Base-by-base conservation (phyloP, 2,888 invertebrate genomes). In the Girardia tigrina region DNA sequence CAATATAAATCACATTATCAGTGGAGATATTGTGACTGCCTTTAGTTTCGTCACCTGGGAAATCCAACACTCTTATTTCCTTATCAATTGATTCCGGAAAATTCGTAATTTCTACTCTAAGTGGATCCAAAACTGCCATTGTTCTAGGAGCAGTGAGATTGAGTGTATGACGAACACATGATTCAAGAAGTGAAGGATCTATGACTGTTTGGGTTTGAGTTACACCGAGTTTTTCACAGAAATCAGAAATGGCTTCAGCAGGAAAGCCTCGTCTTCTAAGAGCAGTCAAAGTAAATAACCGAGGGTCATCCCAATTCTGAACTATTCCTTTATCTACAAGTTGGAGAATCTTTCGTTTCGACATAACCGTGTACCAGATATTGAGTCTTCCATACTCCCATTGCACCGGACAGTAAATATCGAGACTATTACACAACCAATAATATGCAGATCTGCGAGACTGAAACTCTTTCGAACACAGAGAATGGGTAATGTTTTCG, bases 311-410 rank as follows among this genome's bases (percentile, higher is more conserved):
- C 94, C 94, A 95, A 84, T 93, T 91, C 83, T 88, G 88, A 1
- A 97, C 94, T 82, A 93, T 89, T 77, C 89, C 88, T 82, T 91
- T 90, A 12, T 88, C 87, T 77, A 98, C 97, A 0, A 99, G 88
- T 85, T 94, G 95, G 0, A 88, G 91, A 79, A 99, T 98, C 86
- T 99, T 99, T 79, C 98, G 88, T 84, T 99, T 99, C 0, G 97
- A 97, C 0, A 98, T 94, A 0, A 99, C 91, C 0, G 98, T 92
- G 82, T 97, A 97, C 84, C 91, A 90, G 77, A 99, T 89, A 83
- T 97, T 98, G 0, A 99, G 87, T 72, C 98, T 87, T 0, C 95
- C 95, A 84, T 97, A 99, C 84, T 99, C 98, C 97, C 98, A 98
- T 83, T 97, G 97, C 0, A 99, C 98, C 0, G 98, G 98, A 81